Evolutionary conservation across 1,140 invertebrate genomes (phyloP), one percentile per base, ranked within the genome.

Genomic region (Fopius arisanus): DNA sequence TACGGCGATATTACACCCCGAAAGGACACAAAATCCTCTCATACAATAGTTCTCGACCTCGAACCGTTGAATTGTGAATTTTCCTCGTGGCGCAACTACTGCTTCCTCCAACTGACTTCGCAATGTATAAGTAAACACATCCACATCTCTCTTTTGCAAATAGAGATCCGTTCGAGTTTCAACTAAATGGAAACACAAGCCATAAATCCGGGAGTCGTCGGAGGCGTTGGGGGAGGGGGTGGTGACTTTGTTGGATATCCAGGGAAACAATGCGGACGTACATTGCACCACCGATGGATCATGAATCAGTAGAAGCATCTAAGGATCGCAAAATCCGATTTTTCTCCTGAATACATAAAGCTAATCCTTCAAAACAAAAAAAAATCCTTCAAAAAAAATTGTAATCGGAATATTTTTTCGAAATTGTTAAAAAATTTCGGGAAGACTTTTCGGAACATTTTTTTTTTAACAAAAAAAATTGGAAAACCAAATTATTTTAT

Each of bases 181-280:
- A 67, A 72, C 28, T 67, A 67, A 72, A 67, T 65, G 31, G 51
- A 51, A 51, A 72, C 70, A 72, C 70, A 41, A 40, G 33, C 31
- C 63, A 72, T 72, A 72, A 72, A 72, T 72, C 63, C 40, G 33
- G 43, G 28, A 40, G 31, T 62, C 62, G 70, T 16, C 19, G 51
- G 5, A 19, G 54, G 23, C 23, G 14, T 12, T 28, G 54, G 54
- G 6, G 54, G 23, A 26, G 10, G 23, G 23, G 54, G 23, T 51
- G n/a, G n/a, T 51, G 33, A n/a, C 43, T 21, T 3, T 16, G 23
- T 54, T 16, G 23, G 14, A 62, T 59, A 59, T 31, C 29, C 28
- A 10, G n/a, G 33, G 3, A 70, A 72, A 66, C 70, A 66, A 66
- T 72, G 70, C 63, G 40, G 40, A 72, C 29, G 28, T 65, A 51